These are phyloP conservation scores for Ophonus ardosiacus DNA, from an alignment of 2,888 invertebrate species.

Conservation along the genomic window DNA sequence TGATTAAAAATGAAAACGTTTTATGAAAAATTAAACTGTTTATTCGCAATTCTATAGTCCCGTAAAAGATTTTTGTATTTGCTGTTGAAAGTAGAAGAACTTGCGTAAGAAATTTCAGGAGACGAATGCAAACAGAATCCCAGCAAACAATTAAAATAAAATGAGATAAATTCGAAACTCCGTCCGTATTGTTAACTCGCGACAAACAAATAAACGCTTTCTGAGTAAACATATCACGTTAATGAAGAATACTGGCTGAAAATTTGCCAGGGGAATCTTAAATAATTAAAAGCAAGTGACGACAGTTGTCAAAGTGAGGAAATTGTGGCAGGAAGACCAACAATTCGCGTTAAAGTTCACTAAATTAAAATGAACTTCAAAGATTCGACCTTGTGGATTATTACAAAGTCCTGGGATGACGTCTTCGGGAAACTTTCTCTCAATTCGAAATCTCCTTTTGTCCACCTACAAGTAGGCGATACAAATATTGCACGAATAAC, in stretches of 20 bases:
- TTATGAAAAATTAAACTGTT: background rate
- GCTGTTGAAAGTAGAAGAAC: background rate
- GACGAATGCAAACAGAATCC: background rate
- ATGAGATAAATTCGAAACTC: slow-evolving; percentile 20
- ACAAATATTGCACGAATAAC: slow-evolving; percentile 29
- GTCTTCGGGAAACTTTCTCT: slow-evolving; percentile 6
- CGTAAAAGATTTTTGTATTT: background rate
- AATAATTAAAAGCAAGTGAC: slow-evolving; percentile 24
- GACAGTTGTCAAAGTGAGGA: slow-evolving; percentile 4
- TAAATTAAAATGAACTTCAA: slow-evolving; percentile 62
- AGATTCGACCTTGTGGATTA: slow-evolving; percentile 58
- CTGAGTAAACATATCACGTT: slow-evolving; percentile 40
- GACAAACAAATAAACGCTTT: slow-evolving; percentile 25
- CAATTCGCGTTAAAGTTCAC: slow-evolving; percentile 54
- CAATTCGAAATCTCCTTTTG: slow-evolving; percentile 18
- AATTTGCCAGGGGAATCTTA: slow-evolving; percentile 28
- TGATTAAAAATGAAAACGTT: background rate
- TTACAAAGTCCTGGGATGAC: slow-evolving; percentile 49
- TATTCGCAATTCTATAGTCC: background rate
- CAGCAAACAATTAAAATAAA: slow-evolving; percentile 14
- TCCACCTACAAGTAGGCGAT: slow-evolving; percentile 19
- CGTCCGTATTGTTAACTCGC: slow-evolving; percentile 12
- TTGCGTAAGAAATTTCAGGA: slow-evolving; percentile 2
- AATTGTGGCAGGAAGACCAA: slow-evolving; percentile 48
- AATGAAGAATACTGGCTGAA: slow-evolving; percentile 27